Conservation (phyloP, 2,888 invertebrate genomes). For the Ochropleura leucogaster region DNA sequence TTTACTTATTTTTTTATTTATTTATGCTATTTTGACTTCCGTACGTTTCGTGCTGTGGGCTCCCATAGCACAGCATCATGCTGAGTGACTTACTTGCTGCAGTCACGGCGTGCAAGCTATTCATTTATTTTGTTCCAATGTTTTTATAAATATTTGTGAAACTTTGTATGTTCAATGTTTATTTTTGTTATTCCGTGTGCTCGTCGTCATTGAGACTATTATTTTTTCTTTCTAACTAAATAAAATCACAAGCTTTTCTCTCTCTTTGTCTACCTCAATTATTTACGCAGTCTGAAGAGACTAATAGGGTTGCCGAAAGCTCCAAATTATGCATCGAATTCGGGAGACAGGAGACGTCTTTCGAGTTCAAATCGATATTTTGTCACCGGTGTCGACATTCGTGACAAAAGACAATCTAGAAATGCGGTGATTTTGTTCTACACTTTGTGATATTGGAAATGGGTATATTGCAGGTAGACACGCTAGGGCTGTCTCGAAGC, state of each 20-base stretch:
- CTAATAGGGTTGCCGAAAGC: slow-evolving; percentile 36
- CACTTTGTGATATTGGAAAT: slow-evolving; percentile 37
- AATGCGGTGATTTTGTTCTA: slow-evolving; percentile 19
- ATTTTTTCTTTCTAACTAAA: neutral
- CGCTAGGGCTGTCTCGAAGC: slow-evolving; percentile 24
- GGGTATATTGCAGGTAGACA: slow-evolving; percentile 48
- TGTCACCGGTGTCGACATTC: slow-evolving; percentile 29
- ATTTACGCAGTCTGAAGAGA: slow-evolving; percentile 7
- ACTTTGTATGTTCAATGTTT: no score
- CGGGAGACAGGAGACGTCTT: slow-evolving; percentile 26
- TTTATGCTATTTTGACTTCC: no score
- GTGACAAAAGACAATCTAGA: slow-evolving; percentile 44
- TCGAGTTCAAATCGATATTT: slow-evolving; percentile 50
- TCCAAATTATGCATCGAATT: slow-evolving; percentile 58
- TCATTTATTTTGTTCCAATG: no score
- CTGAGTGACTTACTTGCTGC: no score
- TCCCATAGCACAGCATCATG: no score
- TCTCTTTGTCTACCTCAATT: slow-evolving; percentile 2
- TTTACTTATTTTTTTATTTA: no score
- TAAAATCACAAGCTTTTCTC: neutral
- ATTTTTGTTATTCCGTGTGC: no score
- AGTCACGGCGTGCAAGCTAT: no score
- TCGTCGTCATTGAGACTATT: no score
- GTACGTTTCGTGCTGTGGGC: no score
- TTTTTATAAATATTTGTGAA: no score